Evolutionary conservation across 2,888 invertebrate species (phyloP), one percentile per base, ranked within the genome.

Genomic region (Eremobia ochroleuca): DNA sequence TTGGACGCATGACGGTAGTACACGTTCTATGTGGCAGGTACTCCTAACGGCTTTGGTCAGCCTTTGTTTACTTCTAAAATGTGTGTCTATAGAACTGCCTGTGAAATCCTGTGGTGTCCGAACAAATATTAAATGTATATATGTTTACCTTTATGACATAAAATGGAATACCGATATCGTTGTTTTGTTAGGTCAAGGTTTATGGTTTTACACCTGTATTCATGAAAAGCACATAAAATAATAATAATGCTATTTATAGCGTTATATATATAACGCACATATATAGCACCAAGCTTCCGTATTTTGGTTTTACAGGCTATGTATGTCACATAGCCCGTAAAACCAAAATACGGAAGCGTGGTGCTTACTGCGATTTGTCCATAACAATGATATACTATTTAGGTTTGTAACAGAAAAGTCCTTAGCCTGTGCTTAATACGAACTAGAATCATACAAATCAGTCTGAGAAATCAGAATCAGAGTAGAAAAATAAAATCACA

Each of bases 1-100:
- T 61, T 68, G 79, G 55, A 65, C 62, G 86, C 46, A 28, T 61
- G 31, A 55, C 55, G 66, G 78, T 68, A 64, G 83, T 58, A 71
- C 70, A 67, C 40, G 59, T 59, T 86, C 67, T 49, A 71, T 77
- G 52, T 73, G 73, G 62, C 73, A 77, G 68, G 62, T 66, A 82
- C 25, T 68, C 49, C 31, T 46, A 73, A 64, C 4, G 66, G 71
- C 62, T 78, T 65, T 18, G 37, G 66, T 25, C 40, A 59, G 70
- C 62, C 77, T 85, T 64, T 82, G 52, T 64, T 37, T 82, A n/a
- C 55, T 59, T 52, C 76, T 67, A 70, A 82, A 82, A 81, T 85
- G 43, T 81, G 34, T 55, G 61, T 72, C 55, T 81, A 80, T 37
- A 67, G 73, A 65, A 40, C 40, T 55, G n/a, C n/a, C n/a, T n/a